A percentile compares a stretch with the other conserved stretches of the same genome.
Conservation (phyloP, 2,888 invertebrate species). For the Luperina nickerlii region DNA sequence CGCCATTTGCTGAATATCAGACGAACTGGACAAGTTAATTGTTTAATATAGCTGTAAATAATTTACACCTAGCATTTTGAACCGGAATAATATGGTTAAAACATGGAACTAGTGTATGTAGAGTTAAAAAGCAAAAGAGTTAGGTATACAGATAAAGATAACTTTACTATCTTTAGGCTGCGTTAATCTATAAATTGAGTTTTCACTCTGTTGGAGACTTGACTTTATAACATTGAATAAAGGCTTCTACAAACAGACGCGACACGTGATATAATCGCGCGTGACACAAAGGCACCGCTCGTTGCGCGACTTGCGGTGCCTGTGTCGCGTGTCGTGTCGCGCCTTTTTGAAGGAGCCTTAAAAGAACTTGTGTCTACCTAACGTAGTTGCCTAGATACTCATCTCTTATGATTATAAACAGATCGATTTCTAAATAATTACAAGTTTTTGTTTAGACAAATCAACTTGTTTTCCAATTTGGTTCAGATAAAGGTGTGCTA, state of each 20-base stretch:
- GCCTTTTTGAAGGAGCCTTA: too few relatives aligned
- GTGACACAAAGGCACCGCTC: too few relatives aligned
- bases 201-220: not conserved
- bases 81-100: not conserved
- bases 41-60: slow-evolving; percentile 26
- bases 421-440: not conserved
- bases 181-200: not conserved
- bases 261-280: too few relatives aligned
- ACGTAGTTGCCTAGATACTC: not conserved
- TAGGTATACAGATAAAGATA: not conserved
- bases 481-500: not conserved
- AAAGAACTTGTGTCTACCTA: not conserved
- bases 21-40: slow-evolving; percentile 32
- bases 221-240: not conserved
- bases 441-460: slow-evolving; percentile 9
- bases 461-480: slow-evolving; percentile 21
- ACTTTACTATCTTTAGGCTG: too few relatives aligned
- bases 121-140: not conserved
- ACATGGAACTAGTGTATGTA: not conserved
- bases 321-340: too few relatives aligned
- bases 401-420: not conserved
- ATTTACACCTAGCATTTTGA: slow-evolving; percentile 10
- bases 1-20: slow-evolving; percentile 23
- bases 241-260: too few relatives aligned
- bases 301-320: too few relatives aligned